Conservation (phyloP, 2,888 invertebrate genomes). For the Trissolcus japonicus region DNA sequence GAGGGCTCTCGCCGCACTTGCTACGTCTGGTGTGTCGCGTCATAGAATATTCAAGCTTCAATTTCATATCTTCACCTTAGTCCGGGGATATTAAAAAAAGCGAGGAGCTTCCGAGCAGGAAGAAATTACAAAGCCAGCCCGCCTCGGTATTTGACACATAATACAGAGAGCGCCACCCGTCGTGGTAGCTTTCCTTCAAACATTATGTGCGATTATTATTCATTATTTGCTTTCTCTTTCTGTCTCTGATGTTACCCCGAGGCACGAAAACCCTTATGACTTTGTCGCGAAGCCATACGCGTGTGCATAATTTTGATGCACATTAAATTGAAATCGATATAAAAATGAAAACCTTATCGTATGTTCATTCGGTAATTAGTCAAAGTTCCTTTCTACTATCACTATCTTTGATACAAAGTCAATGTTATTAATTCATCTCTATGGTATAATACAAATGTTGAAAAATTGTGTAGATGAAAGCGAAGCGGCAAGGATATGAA, state of each 20-base stretch:
- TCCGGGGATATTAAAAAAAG: constrained; percentile 68
- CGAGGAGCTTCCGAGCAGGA: constrained; percentile 50
- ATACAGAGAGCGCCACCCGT: constrained; percentile 62
- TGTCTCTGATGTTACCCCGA: constrained; percentile 25
- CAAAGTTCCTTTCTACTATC: too few relatives aligned
- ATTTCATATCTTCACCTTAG: constrained; percentile 71
- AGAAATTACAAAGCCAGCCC: constrained; percentile 67
- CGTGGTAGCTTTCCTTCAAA: constrained; percentile 45
- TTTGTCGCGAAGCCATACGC: constrained; percentile 44
- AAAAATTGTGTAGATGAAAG: too few relatives aligned
- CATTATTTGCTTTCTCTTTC: constrained; percentile 68
- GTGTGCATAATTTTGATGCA: constrained; percentile 44
- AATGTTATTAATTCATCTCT: too few relatives aligned
- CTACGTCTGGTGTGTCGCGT: constrained; percentile 66
- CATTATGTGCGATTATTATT: constrained; percentile 73
- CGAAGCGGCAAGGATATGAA: constrained; percentile 2
- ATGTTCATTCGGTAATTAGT: too few relatives aligned
- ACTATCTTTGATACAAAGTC: too few relatives aligned
- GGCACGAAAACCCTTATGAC: constrained; percentile 42
- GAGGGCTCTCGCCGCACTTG: constrained; percentile 54
- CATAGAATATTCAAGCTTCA: constrained; percentile 76
- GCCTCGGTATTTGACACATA: constrained; percentile 68
- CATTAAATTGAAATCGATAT: not conserved
- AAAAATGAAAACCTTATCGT: too few relatives aligned
- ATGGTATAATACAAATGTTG: too few relatives aligned